These are phyloP conservation scores for Xenopus petersii DNA, from an alignment of 2,797 vertebrate genomes.

Conservation along the genomic window DNA sequence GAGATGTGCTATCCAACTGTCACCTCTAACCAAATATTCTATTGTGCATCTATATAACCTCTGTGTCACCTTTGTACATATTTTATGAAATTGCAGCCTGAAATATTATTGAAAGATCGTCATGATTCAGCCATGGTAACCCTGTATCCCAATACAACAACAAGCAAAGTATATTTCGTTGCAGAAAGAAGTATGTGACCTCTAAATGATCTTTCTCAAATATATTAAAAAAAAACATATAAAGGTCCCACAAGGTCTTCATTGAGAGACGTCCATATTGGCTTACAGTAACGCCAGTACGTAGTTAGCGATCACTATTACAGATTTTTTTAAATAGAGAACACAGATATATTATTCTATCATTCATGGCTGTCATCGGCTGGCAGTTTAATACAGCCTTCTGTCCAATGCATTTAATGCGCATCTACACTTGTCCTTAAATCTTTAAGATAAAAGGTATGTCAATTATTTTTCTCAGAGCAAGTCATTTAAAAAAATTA, in stretches of 20 bases:
- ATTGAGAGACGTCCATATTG: not conserved
- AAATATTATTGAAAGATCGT: no score
- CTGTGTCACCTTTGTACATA: no score
- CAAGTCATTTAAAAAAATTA: slow-evolving; percentile 38
- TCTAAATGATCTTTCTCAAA: not conserved
- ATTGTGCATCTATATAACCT: no score
- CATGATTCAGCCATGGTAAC: no score
- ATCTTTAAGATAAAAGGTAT: slow-evolving; percentile 37
- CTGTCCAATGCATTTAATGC: slow-evolving; percentile 18
- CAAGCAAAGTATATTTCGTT: no score
- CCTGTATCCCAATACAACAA: no score
- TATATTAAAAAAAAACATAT: not conserved
- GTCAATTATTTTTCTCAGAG: slow-evolving; percentile 16
- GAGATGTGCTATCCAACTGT: no score
- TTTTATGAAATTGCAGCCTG: no score
- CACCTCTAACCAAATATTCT: no score
- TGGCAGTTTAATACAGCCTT: slow-evolving; percentile 31
- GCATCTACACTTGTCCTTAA: not conserved
- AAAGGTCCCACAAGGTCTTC: slow-evolving; percentile 1
- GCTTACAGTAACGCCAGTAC: not conserved
- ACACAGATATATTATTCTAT: not conserved
- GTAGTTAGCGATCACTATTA: not conserved
- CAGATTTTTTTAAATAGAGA: slow-evolving; percentile 1
- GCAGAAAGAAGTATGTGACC: not conserved
- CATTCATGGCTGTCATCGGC: slow-evolving; percentile 10